phyloP scores from a whole-genome alignment of 2,113 vertebrate genomes.

The Himantopus leucocephalus region DNA sequence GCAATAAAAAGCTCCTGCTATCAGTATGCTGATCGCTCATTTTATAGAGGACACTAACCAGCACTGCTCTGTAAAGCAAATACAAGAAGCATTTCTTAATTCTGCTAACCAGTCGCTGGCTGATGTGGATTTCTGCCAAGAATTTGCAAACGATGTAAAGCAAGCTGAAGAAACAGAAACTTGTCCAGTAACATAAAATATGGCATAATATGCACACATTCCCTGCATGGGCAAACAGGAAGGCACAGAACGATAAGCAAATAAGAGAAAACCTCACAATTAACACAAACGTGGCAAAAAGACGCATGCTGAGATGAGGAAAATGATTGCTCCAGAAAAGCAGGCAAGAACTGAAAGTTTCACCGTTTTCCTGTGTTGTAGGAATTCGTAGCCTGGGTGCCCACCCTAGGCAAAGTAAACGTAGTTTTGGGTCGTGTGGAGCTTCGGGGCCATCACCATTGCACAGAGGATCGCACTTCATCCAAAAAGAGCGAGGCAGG shows the following conservation, averaged over 20 bases:
- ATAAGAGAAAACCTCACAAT: not conserved
- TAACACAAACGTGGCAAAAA: not conserved
- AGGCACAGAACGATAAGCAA: not conserved
- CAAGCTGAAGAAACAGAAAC: not conserved
- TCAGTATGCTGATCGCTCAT: not conserved
- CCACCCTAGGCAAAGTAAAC: not conserved
- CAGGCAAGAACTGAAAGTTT: not conserved
- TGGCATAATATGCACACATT: not conserved
- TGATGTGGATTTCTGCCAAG: not conserved
- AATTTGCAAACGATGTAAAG: not conserved
- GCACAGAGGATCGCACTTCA: not conserved
- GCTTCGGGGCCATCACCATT: not conserved
- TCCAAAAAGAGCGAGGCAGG: not conserved
- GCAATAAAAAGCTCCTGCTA: not conserved
- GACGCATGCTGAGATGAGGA: not conserved
- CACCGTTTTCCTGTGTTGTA: fast-evolving
- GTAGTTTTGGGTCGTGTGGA: not conserved
- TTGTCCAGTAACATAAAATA: not conserved
- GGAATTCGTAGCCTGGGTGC: not conserved
- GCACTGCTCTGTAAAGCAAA: not conserved
- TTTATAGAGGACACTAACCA: not conserved
- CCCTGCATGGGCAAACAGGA: not conserved
- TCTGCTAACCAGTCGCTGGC: not conserved
- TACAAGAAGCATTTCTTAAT: not conserved
- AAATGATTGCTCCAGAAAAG: not conserved